A percentile compares a stretch with the other conserved stretches of the same genome.
Evolutionary conservation across 37 sponge, comb jelly and placozoan genomes (phyloP).

Genomic region (Axinella damicornis): DNA sequence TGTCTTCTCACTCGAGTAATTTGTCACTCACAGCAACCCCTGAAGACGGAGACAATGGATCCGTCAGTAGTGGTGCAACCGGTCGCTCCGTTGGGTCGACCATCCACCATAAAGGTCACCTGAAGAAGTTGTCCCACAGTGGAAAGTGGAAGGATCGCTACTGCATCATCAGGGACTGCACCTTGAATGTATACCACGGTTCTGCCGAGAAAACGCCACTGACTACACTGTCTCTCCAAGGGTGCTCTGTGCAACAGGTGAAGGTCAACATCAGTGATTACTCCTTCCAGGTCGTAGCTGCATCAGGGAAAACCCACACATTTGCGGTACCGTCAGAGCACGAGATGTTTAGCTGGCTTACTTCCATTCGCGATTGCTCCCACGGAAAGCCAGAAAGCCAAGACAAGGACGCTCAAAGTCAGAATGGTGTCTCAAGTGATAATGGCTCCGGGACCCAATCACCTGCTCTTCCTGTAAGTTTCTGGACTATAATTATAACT

Average conservation of each 20-base stretch:
- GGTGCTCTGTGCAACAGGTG: conserved; percentile 45
- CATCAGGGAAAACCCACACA: conserved; percentile 40
- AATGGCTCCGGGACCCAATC: not conserved
- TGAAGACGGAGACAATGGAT: not conserved
- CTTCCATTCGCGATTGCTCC: conserved; percentile 30
- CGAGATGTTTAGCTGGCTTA: conserved; percentile 61
- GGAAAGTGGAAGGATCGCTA: conserved; percentile 67
- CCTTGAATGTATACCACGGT: conserved; percentile 35
- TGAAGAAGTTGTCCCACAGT: conserved; percentile 54
- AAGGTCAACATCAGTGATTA: conserved; percentile 3
- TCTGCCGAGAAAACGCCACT: conserved; percentile 46
- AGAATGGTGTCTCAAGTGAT: conserved; percentile 1
- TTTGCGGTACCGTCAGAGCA: conserved; percentile 49
- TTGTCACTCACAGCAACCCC: not conserved
- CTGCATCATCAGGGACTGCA: conserved; percentile 50
- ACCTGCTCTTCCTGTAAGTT: conserved; percentile 22
- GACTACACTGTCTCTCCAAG: conserved; percentile 35
- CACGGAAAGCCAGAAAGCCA: conserved; percentile 15
- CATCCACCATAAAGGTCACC: conserved; percentile 34
- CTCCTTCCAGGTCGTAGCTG: conserved; percentile 23
- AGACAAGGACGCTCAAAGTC: not conserved
- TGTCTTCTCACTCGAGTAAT: conserved; percentile 5
- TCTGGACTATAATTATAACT: not conserved
- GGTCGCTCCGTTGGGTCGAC: not conserved
- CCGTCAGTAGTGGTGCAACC: not conserved